Percentiles rank a stretch among this genome's conserved stretches.
These are phyloP conservation scores for Acanthosoma haemorrhoidale DNA, from an alignment of 2,888 invertebrate species.

Conservation along the genomic window DNA sequence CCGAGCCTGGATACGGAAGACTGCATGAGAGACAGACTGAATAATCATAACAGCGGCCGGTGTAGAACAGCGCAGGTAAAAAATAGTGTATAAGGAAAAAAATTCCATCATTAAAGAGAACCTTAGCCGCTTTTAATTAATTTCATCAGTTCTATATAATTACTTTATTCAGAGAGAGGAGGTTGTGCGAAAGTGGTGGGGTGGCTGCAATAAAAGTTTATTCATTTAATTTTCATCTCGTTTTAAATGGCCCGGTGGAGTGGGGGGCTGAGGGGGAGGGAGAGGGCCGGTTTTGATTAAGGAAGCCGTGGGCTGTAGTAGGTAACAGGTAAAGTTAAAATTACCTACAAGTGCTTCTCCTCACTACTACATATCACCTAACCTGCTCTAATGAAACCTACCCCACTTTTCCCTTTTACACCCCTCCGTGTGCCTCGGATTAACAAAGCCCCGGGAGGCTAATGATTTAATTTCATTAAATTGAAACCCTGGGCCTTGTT, in stretches of 20 bases:
- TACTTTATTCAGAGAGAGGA: conserved; percentile 24
- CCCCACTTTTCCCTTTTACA: conserved; percentile 29
- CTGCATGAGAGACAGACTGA: background rate
- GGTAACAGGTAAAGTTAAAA: conserved; percentile 32
- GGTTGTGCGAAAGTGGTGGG: background rate
- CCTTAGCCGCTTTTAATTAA: conserved; percentile 29
- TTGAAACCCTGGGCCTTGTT: conserved; percentile 8
- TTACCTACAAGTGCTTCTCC: conserved; percentile 29
- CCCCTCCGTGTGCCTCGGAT: conserved; percentile 18
- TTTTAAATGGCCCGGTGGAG: conserved; percentile 28
- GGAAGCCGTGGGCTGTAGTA: conserved; percentile 26
- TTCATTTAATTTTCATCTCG: conserved; percentile 40
- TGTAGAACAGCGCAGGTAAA: too few species aligned
- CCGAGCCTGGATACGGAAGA: background rate
- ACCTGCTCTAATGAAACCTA: conserved; percentile 28
- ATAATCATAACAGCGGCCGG: background rate
- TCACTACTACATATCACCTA: conserved; percentile 26
- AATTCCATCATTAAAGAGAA: conserved; percentile 20
- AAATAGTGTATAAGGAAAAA: conserved; percentile 12
- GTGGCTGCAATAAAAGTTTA: conserved; percentile 37
- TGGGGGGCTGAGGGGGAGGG: background rate
- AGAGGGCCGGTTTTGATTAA: conserved; percentile 30
- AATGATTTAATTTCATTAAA: conserved; percentile 32
- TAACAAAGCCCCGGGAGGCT: conserved; percentile 25
- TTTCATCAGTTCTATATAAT: conserved; percentile 31